Evolutionary conservation across 2,888 invertebrate species (phyloP), one percentile per base, ranked within the genome.

Genomic region (Himalopsyche kuldschensis): DNA sequence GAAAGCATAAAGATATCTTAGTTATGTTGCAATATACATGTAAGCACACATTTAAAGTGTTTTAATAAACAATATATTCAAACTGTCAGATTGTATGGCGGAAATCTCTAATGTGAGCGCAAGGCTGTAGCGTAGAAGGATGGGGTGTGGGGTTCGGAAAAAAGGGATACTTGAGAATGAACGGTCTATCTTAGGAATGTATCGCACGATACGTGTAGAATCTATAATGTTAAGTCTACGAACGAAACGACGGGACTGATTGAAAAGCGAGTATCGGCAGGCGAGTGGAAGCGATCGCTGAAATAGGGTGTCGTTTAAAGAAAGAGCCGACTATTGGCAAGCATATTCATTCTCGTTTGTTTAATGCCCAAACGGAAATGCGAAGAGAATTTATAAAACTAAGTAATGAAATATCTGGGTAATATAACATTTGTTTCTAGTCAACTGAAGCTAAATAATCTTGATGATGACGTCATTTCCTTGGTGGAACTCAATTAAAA

Each of bases 51-150:
- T 10, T 35, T 8, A 35, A 35, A 79, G 80, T 69, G 32, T 41
- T 79, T 79, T 79, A 82, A 79, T 82, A 75, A 82, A 82, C 79
- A 75, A 75, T 82, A 79, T 75, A 82, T 82, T 82, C 82, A 79
- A 82, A 82, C 47, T 82, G 82, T 82, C 69, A 79, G 79, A 82
- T 79, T 46, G 79, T 69, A 75, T 15, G 47, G 46, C 79, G 82
- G 82, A 79, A 63, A 69, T 46, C 82, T 75, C 27, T 24, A 69
- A 32, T 69, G 27, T 32, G 17, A 55, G 69, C n/a, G 63, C 35
- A 20, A 20, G 76, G 35, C 32, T 31, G 31, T 46, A 30, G 27
- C 6, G 4, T 15, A 76, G 41, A 20, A 46, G 79, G 63, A 31
- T 17, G 75, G 81, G 76, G 30, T 69, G 69, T 1, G 69, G 32